Conservation (phyloP, 2,888 invertebrate genomes). For the Pherbina coryleti region DNA sequence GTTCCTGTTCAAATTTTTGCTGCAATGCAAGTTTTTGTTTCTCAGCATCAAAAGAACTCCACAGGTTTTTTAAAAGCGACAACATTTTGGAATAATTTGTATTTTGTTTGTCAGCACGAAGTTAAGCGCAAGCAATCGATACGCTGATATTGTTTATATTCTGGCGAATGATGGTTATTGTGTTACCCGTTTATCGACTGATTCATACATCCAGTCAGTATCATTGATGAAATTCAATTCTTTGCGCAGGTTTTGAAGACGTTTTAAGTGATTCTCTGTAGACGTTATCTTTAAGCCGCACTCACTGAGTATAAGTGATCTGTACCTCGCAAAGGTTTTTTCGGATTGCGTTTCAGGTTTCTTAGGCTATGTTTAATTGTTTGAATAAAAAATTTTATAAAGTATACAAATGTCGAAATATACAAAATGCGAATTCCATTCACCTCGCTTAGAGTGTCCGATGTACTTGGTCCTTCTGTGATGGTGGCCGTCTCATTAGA, state of each 20-base stretch:
- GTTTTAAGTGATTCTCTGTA: slow-evolving; percentile 78
- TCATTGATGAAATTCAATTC: slow-evolving; percentile 83
- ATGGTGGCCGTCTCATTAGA: slow-evolving; percentile 25
- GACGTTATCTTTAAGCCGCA: slow-evolving; percentile 70
- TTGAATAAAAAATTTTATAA: neutral
- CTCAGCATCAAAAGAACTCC: slow-evolving; percentile 66
- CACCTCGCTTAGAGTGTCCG: slow-evolving; percentile 19
- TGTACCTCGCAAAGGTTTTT: slow-evolving; percentile 59
- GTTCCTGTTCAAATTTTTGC: slow-evolving; percentile 69
- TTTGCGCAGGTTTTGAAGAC: slow-evolving; percentile 79
- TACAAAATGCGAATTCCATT: neutral
- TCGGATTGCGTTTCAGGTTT: slow-evolving; percentile 50
- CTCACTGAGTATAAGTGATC: slow-evolving; percentile 58
- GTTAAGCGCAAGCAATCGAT: neutral
- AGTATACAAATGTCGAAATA: neutral
- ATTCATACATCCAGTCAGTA: slow-evolving; percentile 85
- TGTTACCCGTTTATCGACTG: slow-evolving; percentile 73
- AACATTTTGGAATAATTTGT: slow-evolving; percentile 66
- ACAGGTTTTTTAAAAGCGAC: slow-evolving; percentile 69
- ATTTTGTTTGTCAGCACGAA: neutral
- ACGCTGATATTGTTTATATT: neutral
- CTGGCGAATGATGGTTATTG: slow-evolving; percentile 40
- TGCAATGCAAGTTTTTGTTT: slow-evolving; percentile 57
- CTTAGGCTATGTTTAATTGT: slow-evolving; percentile 33
- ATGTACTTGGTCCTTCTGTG: slow-evolving; percentile 21